Evolutionary conservation across 2,113 vertebrate genomes (phyloP), one percentile per base, ranked within the genome.

Genomic region (Phalacrocorax aristotelis): DNA sequence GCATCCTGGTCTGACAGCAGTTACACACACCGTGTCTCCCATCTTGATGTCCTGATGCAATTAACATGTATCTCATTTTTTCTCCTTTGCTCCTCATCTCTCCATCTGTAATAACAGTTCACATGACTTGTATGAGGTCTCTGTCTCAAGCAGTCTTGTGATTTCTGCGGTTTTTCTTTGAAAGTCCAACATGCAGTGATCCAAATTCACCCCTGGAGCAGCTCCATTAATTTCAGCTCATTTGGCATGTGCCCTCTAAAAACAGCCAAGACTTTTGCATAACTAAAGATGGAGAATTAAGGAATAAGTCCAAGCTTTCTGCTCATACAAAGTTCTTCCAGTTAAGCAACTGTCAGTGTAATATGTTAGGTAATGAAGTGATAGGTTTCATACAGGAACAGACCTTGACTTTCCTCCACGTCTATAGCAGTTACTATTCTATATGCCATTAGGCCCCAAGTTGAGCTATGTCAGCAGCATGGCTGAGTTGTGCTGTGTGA

Each of bases 91-190:
- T 93, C 60, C 60, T 91, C 42, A 5, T 79, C 36, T n/a, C 84
- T 93, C 93, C 32, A 32, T 90, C 93, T 88, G 62, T 83, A 88
- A 17, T 42, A 95, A 64, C 72, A 68, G 91, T 97, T 98, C 98
- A 97, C 96, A 96, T 98, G 98, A 99, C 97, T 98, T 7, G 42
- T 98, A 98, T 94, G 97, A 97, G 98, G 79, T 89, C 97, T 96
- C 90, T 93, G 95, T 96, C 49, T 89, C 95, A 96, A 98, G 97
- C 80, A 83, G 97, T 98, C 98, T 95, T 98, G 98, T 99, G 99
- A 99, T 98, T 98, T 96, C 95, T 97, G 90, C 83, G 94, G 69
- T 95, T 97, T 97, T 95, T 68, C 91, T 86, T 87, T 91, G 58
- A 52, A 87, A 84, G 61, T 46, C 75, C 83, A 93, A 97, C 88